phyloP scores from a whole-genome alignment of 2,797 vertebrate genomes.

The Erpetoichthys calabaricus region DNA sequence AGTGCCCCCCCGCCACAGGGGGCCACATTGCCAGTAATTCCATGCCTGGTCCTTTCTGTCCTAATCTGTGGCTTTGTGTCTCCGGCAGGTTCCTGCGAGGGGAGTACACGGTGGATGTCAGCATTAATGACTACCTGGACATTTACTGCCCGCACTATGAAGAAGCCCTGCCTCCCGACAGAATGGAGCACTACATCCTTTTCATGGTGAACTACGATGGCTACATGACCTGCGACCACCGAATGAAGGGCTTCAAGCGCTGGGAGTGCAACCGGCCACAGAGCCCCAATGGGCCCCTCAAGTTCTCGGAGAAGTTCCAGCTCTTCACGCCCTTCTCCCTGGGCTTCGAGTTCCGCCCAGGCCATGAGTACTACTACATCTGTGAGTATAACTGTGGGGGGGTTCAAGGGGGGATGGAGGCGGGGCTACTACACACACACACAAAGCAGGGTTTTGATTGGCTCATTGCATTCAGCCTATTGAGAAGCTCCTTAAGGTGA shows the following conservation, averaged over 20 bases:
- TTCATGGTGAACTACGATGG: conserved; percentile 92
- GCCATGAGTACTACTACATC: conserved; percentile 90
- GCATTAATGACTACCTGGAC: conserved; percentile 92
- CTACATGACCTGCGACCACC: conserved; percentile 75
- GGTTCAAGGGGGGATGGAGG: too few relatives aligned
- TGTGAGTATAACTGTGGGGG: conserved; percentile 53
- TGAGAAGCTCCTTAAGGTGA: too few relatives aligned
- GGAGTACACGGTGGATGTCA: conserved; percentile 83
- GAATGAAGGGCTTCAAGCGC: conserved; percentile 78
- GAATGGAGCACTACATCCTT: conserved; percentile 74
- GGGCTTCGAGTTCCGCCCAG: conserved; percentile 87
- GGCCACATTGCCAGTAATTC: too few relatives aligned
- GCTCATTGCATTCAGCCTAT: too few relatives aligned
- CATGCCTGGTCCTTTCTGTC: too few relatives aligned
- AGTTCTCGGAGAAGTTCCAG: conserved; percentile 94
- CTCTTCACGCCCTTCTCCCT: conserved; percentile 92
- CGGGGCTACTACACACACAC: too few relatives aligned
- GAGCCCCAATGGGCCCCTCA: conserved; percentile 71
- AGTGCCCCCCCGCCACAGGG: too few relatives aligned
- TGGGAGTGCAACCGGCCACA: conserved; percentile 88
- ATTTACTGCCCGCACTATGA: conserved; percentile 92
- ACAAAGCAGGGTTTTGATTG: too few relatives aligned
- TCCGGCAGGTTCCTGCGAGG: conserved; percentile 58
- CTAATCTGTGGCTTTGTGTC: background rate
- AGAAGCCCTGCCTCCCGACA: conserved; percentile 47